Evolutionary conservation across 2,888 invertebrate species (phyloP).

Genomic region (Macrophya annulata): DNA sequence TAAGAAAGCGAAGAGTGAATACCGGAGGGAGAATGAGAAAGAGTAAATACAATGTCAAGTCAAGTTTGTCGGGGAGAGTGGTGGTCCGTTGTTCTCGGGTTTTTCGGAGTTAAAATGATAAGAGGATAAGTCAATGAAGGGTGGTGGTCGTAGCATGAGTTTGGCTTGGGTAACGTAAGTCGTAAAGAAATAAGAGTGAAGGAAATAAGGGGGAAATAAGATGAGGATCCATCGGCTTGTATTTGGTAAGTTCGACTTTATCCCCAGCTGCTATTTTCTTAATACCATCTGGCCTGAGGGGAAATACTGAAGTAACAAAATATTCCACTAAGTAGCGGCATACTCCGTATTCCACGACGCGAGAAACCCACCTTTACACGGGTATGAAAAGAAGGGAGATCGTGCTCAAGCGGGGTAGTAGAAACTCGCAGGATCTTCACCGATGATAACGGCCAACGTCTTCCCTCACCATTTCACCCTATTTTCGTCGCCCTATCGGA

Average conservation of each 20-base stretch:
- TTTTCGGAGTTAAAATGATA: slow-evolving; percentile 37
- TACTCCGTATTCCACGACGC: slow-evolving; percentile 30
- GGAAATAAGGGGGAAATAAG: background rate
- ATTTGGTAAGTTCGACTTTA: slow-evolving; percentile 31
- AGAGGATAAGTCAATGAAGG: slow-evolving; percentile 42
- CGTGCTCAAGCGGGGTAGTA: background rate
- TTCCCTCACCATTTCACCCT: slow-evolving; percentile 28
- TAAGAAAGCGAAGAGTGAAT: slow-evolving; percentile 56
- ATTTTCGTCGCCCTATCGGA: slow-evolving; percentile 32
- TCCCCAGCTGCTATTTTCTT: slow-evolving; percentile 42
- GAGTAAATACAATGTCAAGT: slow-evolving; percentile 45
- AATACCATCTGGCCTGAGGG: slow-evolving; percentile 34
- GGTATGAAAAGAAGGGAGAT: slow-evolving; percentile 26
- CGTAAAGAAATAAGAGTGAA: background rate
- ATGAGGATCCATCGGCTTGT: slow-evolving; percentile 33
- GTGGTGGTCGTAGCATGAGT: background rate
- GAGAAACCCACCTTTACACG: slow-evolving; percentile 9
- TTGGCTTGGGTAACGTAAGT: background rate
- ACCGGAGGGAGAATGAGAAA: slow-evolving; percentile 32
- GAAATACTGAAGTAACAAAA: slow-evolving; percentile 41
- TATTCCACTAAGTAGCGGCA: slow-evolving; percentile 34
- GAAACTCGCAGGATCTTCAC: background rate
- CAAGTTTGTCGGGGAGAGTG: slow-evolving; percentile 8
- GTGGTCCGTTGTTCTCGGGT: slow-evolving; percentile 23
- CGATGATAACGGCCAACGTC: slow-evolving; percentile 24